Percentiles rank a stretch among this genome's conserved stretches.
phyloP scores from a whole-genome alignment of 2,888 invertebrate genomes.

The Melipona beecheii region DNA sequence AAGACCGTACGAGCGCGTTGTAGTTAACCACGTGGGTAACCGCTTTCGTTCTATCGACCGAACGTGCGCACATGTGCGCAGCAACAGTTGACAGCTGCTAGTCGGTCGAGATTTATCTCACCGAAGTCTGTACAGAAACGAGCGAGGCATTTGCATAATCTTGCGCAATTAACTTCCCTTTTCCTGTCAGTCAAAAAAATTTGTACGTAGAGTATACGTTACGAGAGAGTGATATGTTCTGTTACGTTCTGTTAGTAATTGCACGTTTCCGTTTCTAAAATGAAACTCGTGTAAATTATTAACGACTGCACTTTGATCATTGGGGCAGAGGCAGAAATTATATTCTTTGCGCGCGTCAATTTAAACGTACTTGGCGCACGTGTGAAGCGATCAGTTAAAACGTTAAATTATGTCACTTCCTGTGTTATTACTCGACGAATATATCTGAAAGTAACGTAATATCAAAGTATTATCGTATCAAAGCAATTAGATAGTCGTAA shows the following conservation, averaged over 20 bases:
- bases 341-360: no score
- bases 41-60: constrained; percentile 53
- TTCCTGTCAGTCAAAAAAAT: neutral
- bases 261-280: neutral
- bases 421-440: constrained; percentile 6
- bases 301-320: no score
- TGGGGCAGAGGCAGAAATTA: no score
- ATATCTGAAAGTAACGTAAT: neutral
- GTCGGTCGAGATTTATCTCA: constrained; percentile 13
- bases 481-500: constrained; percentile 44
- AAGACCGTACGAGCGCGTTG: constrained; percentile 40
- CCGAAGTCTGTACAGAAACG: constrained; percentile 1
- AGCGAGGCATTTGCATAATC: neutral
- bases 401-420: constrained; percentile 5
- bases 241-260: neutral
- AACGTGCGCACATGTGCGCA: constrained; percentile 27
- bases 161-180: neutral
- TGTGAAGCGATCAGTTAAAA: constrained; percentile 14
- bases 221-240: neutral
- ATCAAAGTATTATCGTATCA: constrained; percentile 9
- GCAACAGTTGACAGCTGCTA: constrained; percentile 41
- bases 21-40: constrained; percentile 61
- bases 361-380: neutral
- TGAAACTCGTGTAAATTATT: neutral
- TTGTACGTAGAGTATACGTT: neutral